Conservation (phyloP, 53 echinoderm and acorn worm species). For the Paelopatides confundens region DNA sequence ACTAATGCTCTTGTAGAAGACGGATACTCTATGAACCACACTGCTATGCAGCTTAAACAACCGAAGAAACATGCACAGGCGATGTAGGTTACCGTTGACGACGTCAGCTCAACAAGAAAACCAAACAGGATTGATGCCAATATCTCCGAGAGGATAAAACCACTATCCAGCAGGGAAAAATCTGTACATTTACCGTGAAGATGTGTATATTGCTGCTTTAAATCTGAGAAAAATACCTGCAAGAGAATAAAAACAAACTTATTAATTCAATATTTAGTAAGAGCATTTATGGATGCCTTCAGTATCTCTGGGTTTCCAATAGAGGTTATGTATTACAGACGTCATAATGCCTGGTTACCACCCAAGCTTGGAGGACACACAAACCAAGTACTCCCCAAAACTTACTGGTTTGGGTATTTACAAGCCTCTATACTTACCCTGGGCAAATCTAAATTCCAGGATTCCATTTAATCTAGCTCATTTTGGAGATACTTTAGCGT, state of each 20-base stretch:
- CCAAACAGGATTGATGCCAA: slow-evolving; percentile 89
- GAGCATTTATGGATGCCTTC: not conserved
- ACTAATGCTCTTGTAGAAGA: not conserved
- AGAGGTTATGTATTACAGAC: too few species aligned
- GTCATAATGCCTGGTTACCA: too few species aligned
- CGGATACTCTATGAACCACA: slow-evolving; percentile 28
- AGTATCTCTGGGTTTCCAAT: too few species aligned
- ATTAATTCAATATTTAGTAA: not conserved
- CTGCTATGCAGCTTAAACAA: slow-evolving; percentile 64
- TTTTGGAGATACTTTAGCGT: too few species aligned
- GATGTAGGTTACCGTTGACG: slow-evolving; percentile 78
- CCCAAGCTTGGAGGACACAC: too few species aligned
- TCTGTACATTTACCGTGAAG: slow-evolving; percentile 89
- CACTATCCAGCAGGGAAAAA: slow-evolving; percentile 90
- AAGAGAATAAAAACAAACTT: not conserved
- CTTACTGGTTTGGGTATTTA: too few species aligned
- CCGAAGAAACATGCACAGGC: slow-evolving; percentile 79
- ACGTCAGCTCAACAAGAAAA: slow-evolving; percentile 75
- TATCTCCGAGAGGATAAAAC: slow-evolving; percentile 95
- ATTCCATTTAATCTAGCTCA: too few species aligned
- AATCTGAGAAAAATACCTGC: slow-evolving; percentile 78
- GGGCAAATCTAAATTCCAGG: too few species aligned
- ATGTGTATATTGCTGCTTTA: slow-evolving; percentile 26
- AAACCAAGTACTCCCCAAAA: too few species aligned
- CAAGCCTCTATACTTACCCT: too few species aligned